These are phyloP conservation scores for Orchesella cincta DNA, from an alignment of 1,140 invertebrate species.

Conservation along the genomic window DNA sequence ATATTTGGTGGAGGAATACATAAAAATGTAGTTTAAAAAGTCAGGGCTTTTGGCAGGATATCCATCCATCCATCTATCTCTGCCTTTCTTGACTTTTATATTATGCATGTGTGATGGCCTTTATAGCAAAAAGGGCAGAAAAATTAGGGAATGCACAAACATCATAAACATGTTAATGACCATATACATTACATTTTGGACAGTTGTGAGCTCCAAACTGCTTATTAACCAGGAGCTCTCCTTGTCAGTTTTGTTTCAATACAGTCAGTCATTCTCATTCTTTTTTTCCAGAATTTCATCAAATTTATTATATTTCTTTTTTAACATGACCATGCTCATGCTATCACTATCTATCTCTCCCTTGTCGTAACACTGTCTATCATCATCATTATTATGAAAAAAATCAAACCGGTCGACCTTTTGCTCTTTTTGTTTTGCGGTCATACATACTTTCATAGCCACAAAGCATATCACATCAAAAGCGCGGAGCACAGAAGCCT, in stretches of 20 bases:
- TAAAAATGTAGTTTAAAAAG: no score
- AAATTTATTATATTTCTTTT: conserved; percentile 14
- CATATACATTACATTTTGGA: conserved; percentile 9
- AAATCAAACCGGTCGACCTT: conserved; percentile 13
- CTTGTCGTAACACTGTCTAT: background rate
- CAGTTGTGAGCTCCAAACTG: conserved; percentile 1
- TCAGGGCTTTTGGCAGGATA: background rate
- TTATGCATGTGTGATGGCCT: no score
- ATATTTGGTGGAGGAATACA: no score
- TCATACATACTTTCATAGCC: background rate
- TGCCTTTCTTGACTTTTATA: background rate
- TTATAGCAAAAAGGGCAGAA: no score
- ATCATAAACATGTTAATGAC: conserved; percentile 18
- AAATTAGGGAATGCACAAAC: conserved; percentile 10
- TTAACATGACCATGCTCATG: conserved; percentile 13
- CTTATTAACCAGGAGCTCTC: conserved; percentile 19
- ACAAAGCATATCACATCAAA: background rate
- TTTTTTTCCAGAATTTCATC: conserved; percentile 15
- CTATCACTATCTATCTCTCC: background rate
- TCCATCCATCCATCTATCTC: background rate
- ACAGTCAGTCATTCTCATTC: conserved; percentile 1
- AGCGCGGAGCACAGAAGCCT: conserved; percentile 12
- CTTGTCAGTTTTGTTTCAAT: conserved; percentile 20
- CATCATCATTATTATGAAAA: background rate
- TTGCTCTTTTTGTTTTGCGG: conserved; percentile 12